A percentile compares a stretch with the other conserved stretches of the same genome.
Conservation (phyloP, 1,140 invertebrate species). For the Drosophila sturtevanti region DNA sequence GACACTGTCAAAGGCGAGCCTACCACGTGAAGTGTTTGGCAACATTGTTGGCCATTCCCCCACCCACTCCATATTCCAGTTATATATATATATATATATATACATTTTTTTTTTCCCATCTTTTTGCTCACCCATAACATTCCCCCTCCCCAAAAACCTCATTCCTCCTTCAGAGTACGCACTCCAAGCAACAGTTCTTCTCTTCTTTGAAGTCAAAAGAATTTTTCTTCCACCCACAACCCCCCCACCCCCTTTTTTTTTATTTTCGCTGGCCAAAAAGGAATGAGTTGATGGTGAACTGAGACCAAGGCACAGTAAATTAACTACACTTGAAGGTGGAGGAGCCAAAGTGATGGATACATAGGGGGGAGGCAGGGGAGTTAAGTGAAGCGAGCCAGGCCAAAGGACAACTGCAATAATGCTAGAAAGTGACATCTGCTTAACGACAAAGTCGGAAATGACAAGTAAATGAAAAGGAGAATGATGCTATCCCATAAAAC, state of each 20-base stretch:
- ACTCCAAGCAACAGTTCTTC: conserved; percentile 79
- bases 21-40: conserved; percentile 77
- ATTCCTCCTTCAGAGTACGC: conserved; percentile 22
- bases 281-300: conserved; percentile 17
- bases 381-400: neutral
- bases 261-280: conserved; percentile 31
- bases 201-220: conserved; percentile 78
- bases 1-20: conserved; percentile 73
- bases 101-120: neutral
- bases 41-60: conserved; percentile 49
- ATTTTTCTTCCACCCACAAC: too few species aligned
- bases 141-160: neutral
- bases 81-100: too few species aligned
- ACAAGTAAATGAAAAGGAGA: neutral
- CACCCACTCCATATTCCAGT: neutral
- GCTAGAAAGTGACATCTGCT: conserved; percentile 13
- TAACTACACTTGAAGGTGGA: conserved; percentile 54
- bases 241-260: too few species aligned
- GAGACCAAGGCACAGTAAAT: conserved; percentile 55
- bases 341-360: too few species aligned
- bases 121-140: neutral
- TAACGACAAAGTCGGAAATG: neutral
- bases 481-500: too few species aligned
- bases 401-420: conserved; percentile 8
- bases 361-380: neutral